Evolutionary conservation across 2,797 vertebrate genomes (phyloP).

Genomic region (Novumbra hubbsi): DNA sequence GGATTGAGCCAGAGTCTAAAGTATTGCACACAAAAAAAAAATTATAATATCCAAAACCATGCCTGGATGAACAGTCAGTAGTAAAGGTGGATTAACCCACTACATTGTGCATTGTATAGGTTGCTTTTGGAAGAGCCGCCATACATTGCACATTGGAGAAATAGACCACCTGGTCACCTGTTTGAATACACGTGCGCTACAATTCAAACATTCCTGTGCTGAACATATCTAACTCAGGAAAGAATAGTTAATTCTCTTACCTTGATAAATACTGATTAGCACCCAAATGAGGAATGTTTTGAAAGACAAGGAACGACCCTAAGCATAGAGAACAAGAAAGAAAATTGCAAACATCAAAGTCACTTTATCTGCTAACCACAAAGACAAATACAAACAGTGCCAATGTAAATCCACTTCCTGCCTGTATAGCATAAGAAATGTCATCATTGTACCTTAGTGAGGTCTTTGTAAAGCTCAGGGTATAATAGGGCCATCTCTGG

Average conservation of each 20-base stretch:
- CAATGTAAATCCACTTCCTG: neutral
- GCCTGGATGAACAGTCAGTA: neutral
- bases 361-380: neutral
- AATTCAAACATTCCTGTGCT: neutral
- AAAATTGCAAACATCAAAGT: conserved; percentile 8
- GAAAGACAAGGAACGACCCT: conserved; percentile 96
- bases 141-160: neutral
- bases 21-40: conserved; percentile 36
- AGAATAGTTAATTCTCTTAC: conserved; percentile 63
- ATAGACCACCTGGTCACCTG: too few species aligned
- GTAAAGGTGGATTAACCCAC: too few species aligned
- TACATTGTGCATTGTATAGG: too few species aligned
- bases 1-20: conserved; percentile 32
- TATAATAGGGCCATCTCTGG: conserved; percentile 95
- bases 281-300: conserved; percentile 99
- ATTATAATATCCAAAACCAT: conserved; percentile 33
- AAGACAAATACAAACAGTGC: neutral
- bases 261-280: conserved; percentile 97
- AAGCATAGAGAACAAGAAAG: conserved; percentile 52
- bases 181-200: too few species aligned
- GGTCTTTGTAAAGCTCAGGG: conserved; percentile 98
- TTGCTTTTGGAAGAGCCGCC: neutral
- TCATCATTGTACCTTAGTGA: conserved; percentile 85
- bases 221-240: neutral
- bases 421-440: neutral